phyloP scores from a whole-genome alignment of 2,888 invertebrate species.

The Gymnoscelis rufifasciata region DNA sequence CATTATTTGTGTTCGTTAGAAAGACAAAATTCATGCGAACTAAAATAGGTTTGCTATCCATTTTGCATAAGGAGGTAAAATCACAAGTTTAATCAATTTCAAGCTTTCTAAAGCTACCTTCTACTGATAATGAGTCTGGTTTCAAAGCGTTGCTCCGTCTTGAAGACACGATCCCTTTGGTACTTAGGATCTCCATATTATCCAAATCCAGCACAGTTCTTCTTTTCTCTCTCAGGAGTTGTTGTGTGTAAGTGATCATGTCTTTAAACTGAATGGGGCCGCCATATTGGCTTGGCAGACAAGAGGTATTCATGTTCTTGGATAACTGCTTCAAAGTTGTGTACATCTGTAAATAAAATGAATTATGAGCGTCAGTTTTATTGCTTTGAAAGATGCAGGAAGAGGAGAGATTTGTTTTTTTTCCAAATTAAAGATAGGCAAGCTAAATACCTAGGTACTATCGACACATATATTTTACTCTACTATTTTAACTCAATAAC shows the following conservation, averaged over 20 bases:
- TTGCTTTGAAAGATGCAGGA: too few species aligned
- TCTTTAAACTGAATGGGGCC: slow-evolving; percentile 83
- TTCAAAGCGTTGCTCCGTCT: slow-evolving; percentile 45
- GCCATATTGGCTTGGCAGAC: slow-evolving; percentile 86
- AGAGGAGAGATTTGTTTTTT: too few species aligned
- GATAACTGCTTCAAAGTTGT: slow-evolving; percentile 79
- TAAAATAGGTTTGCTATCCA: too few species aligned
- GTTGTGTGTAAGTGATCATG: slow-evolving; percentile 84
- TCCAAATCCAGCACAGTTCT: slow-evolving; percentile 80
- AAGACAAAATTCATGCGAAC: too few species aligned
- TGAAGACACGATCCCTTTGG: slow-evolving; percentile 72
- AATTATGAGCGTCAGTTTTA: background rate
- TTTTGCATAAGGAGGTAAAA: too few species aligned
- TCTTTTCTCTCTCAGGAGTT: slow-evolving; percentile 80
- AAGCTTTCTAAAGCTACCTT: slow-evolving; percentile 84
- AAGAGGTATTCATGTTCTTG: slow-evolving; percentile 78
- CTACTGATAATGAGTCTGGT: slow-evolving; percentile 52
- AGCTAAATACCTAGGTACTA: background rate
- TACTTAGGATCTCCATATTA: slow-evolving; percentile 82
- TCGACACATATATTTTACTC: too few species aligned
- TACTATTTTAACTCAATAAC: too few species aligned
- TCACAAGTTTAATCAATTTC: slow-evolving; percentile 78
- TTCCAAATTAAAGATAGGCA: background rate
- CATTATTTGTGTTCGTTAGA: too few species aligned
- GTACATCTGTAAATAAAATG: slow-evolving; percentile 69